Conservation (phyloP, 2,113 vertebrate genomes). For the Diglossa brunneiventris region DNA sequence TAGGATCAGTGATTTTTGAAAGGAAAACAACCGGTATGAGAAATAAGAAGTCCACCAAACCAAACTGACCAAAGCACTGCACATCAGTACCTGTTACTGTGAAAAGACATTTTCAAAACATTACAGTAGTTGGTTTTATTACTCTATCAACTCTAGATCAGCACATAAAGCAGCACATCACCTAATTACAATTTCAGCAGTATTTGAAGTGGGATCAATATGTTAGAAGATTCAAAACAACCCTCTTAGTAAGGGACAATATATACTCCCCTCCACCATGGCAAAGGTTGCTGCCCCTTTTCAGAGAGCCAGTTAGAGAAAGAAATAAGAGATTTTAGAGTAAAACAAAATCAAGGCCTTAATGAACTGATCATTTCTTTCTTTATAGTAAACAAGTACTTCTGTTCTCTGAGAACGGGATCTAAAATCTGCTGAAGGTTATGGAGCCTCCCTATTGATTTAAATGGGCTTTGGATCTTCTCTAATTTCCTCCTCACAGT, state of each 20-base stretch:
- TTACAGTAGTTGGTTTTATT: not conserved
- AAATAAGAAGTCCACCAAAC: not conserved
- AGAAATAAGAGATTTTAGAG: not conserved
- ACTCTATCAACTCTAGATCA: not conserved
- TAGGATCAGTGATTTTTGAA: not conserved
- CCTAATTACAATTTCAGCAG: not conserved
- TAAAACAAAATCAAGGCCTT: not conserved
- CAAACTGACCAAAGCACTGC: not conserved
- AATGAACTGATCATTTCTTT: not conserved
- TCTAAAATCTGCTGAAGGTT: slow-evolving; percentile 46
- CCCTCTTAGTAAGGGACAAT: not conserved
- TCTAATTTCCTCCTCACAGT: slow-evolving; percentile 43
- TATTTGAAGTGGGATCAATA: not conserved
- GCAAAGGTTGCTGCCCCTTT: not conserved
- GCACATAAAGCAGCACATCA: not conserved
- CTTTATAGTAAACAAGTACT: slow-evolving; percentile 5
- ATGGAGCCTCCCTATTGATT: slow-evolving; percentile 12
- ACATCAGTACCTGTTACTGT: not conserved
- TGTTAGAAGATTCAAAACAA: not conserved
- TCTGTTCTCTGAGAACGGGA: not conserved
- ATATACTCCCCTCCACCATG: not conserved
- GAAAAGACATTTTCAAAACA: not conserved
- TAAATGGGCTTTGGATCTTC: slow-evolving; percentile 26
- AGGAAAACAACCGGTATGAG: not conserved
- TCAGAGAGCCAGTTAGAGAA: not conserved